Evolutionary conservation across 2,797 vertebrate genomes (phyloP), one percentile per base, ranked within the genome.

Genomic region (Gephyroberyx darwinii): DNA sequence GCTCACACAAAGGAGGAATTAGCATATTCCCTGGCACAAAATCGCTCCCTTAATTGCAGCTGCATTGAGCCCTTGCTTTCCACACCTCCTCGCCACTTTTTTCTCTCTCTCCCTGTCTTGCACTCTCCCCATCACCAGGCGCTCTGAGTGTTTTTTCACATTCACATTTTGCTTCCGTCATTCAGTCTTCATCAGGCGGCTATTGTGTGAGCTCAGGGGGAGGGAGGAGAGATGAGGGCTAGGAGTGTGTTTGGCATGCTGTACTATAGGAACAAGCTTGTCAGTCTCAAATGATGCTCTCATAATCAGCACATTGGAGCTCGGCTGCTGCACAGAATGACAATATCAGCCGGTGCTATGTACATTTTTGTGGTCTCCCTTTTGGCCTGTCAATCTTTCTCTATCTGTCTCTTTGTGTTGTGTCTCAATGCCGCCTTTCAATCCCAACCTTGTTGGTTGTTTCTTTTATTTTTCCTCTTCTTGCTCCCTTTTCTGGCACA

Each of bases 11-110:
- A 90, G 84, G 78, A 76, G 65, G 66, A 90, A 92, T 94, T 92
- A 89, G 65, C 91, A 93, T 92, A 88, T 91, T 91, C 80, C 72
- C 81, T 88, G 91, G 90, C 88, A 90, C 87, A 87, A 89, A 90
- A 89, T 82, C 53, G 33, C 84, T 84, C 69, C 86, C 88, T 91
- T 93, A 92, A 92, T 91, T 92, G 90, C 90, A 91, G 84, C 89
- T 89, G 88, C 85, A 84, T 78, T 64, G 75, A 85, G 78, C 71
- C 77, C 48, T 35, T 83, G 76, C 86, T 88, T 85, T 85, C 69
- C 82, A 86, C 83, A 76, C 82, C 69, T 83, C 84, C 65, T 81
- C 69, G 66, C 55, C 53, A n/a, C 50, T 78, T 55, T 77, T 78
- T 41, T 39, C 35, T 54, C 47, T 9, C 48, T 41, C 20, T 41